Evolutionary conservation across 2,888 invertebrate species (phyloP).

Genomic region (Dynastes tityus): DNA sequence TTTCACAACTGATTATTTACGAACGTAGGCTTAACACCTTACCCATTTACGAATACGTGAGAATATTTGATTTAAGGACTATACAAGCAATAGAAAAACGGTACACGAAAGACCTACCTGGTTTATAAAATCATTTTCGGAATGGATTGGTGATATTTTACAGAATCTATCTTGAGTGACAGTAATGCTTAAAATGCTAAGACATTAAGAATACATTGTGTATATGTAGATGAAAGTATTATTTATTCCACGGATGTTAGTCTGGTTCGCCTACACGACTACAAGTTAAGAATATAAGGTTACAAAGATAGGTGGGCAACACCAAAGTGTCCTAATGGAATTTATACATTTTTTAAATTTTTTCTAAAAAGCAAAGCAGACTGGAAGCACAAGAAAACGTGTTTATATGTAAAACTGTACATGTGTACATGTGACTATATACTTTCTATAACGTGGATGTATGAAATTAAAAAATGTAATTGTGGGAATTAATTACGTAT

Average conservation of each 20-base stretch:
- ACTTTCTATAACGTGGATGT: too few relatives aligned
- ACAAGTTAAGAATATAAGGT: slow-evolving; percentile 40
- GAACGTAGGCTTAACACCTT: slow-evolving; percentile 42
- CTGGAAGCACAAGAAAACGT: background rate
- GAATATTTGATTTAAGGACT: slow-evolving; percentile 40
- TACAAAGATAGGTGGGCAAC: slow-evolving; percentile 37
- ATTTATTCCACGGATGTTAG: slow-evolving; percentile 41
- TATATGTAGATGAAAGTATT: slow-evolving; percentile 26
- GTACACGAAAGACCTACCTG: slow-evolving; percentile 25
- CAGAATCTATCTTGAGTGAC: slow-evolving; percentile 21
- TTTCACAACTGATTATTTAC: slow-evolving; percentile 42
- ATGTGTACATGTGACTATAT: too few relatives aligned
- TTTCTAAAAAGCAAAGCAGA: slow-evolving; percentile 2
- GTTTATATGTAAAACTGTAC: too few relatives aligned
- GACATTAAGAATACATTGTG: slow-evolving; percentile 23
- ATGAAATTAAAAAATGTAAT: too few relatives aligned
- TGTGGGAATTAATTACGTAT: too few relatives aligned
- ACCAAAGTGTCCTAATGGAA: slow-evolving; percentile 37
- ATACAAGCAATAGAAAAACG: slow-evolving; percentile 25
- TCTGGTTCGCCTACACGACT: slow-evolving; percentile 44
- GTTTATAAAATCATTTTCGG: slow-evolving; percentile 29
- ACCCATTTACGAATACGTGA: slow-evolving; percentile 32
- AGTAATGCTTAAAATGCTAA: slow-evolving; percentile 30
- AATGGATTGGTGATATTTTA: slow-evolving; percentile 25
- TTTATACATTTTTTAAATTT: slow-evolving; percentile 27